Percentiles rank a stretch among this genome's conserved stretches.
These are phyloP conservation scores for Neomorphus geoffroyi DNA, from an alignment of 2,797 vertebrate genomes.

Conservation along the genomic window DNA sequence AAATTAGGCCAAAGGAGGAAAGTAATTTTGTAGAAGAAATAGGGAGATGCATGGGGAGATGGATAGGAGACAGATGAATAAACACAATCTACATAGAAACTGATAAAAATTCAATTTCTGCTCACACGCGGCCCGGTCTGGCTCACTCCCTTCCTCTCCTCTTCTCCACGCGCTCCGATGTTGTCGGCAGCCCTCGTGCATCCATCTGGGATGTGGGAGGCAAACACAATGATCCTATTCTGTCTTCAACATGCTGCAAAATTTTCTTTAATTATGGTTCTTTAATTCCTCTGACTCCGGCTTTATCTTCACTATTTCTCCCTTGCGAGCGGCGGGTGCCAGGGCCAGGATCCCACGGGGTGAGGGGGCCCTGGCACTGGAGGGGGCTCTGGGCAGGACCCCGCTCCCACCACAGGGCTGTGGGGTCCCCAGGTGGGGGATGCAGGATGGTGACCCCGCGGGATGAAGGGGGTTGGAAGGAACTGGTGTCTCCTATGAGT, in stretches of 20 bases:
- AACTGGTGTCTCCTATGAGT: accelerated
- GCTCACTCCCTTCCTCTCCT: slow-evolving; percentile 50
- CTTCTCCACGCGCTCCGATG: not conserved
- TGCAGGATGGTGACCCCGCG: accelerated
- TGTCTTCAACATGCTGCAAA: not conserved
- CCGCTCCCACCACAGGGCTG: accelerated
- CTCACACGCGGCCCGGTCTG: slow-evolving; percentile 34
- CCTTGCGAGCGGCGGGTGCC: not conserved
- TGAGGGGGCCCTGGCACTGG: accelerated
- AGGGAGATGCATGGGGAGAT: slow-evolving; percentile 59
- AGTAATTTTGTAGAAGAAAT: slow-evolving; percentile 68
- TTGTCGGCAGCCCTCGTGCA: slow-evolving; percentile 47
- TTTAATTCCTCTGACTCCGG: not conserved
- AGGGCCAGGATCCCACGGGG: accelerated
- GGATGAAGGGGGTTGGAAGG: not conserved
- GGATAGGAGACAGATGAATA: slow-evolving; percentile 70
- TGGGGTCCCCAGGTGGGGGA: accelerated
- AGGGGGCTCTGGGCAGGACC: accelerated
- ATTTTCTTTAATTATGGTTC: not conserved
- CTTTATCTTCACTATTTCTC: not conserved
- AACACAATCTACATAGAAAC: slow-evolving; percentile 69
- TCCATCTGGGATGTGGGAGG: slow-evolving; percentile 75
- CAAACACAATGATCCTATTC: slow-evolving; percentile 58
- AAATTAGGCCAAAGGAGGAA: slow-evolving; percentile 71
- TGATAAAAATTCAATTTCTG: slow-evolving; percentile 73